Evolutionary conservation across 1,140 invertebrate genomes (phyloP).

Genomic region (Delia radicum): DNA sequence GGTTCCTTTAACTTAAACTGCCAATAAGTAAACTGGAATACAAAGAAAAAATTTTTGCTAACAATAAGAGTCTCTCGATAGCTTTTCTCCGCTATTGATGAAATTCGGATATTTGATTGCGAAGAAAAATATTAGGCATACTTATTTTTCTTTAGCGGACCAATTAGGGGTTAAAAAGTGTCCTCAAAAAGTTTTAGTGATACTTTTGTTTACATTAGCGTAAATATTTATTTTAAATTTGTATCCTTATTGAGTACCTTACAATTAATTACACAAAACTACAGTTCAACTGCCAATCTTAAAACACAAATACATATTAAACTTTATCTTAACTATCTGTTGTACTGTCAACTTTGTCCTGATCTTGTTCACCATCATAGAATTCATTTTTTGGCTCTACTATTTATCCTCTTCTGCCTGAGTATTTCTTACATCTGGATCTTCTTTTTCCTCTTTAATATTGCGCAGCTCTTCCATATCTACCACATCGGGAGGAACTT

Average conservation of each 20-base stretch:
- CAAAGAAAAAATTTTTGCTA: background rate
- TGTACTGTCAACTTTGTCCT: conserved; percentile 62
- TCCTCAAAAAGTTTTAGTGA: no score
- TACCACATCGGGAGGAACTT: conserved; percentile 76
- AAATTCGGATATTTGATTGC: no score
- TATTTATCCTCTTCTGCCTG: conserved; percentile 81
- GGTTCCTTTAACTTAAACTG: no score
- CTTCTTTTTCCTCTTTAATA: conserved; percentile 69
- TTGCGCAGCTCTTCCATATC: conserved; percentile 66
- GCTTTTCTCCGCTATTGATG: no score
- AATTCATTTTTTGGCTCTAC: conserved; percentile 90
- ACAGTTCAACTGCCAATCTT: conserved; percentile 17
- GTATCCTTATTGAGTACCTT: conserved; percentile 35
- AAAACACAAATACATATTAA: background rate
- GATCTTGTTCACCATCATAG: conserved; percentile 85
- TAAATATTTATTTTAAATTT: background rate
- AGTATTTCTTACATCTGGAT: conserved; percentile 79
- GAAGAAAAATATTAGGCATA: no score
- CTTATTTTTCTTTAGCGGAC: no score
- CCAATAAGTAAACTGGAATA: background rate
- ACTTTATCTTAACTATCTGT: conserved; percentile 37
- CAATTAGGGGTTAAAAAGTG: no score
- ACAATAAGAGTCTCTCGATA: no score
- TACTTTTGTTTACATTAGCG: no score
- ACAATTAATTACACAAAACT: conserved; percentile 31